Evolutionary conservation across 1,140 invertebrate species (phyloP), one percentile per base, ranked within the genome.

Genomic region (Physella acuta): DNA sequence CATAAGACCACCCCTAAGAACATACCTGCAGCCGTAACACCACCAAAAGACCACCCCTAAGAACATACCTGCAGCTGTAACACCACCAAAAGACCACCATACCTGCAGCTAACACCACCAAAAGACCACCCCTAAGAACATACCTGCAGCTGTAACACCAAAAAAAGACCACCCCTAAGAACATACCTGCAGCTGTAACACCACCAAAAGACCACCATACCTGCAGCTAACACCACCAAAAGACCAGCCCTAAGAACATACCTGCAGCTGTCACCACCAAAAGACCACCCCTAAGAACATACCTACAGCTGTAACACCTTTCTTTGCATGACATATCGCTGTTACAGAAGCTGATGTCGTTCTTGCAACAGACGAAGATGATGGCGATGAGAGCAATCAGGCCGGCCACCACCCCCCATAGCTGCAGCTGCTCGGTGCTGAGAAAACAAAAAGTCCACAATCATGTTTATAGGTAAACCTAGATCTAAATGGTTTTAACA

Each of bases 361-460:
- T 72, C 72, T 74, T 74, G 51, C 70, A 70, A 58, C 72, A 76
- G 24, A 74, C n/a, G 39, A 74, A 76, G 2, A 58, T 44, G 52
- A 65, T 36, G 0, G 24, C 65, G 8, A 72, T 39, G 33, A 68
- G 2, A 2, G 68, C 14, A 11, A 68, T 44, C 4, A 76, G 20
- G 2, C 55, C 75, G 3, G 64, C 61, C 20, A 74, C 68, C 3
- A 61, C 65, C 0, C 75, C 75, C 75, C 75, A 76, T 26, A 76
- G 59, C 53, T 73, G 73, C 16, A 73, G 65, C 60, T 76, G 75
- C 64, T 76, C 75, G 26, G 44, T 67, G 55, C 75, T 76, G n/a
- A 55, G 20, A 66, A 65, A 36, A 16, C 58, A 33, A 2, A 24
- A 14, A 14, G 24, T 8, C n/a, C 3, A 26, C n/a, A 0, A n/a